These are phyloP conservation scores for Diarsia dahlii DNA, from an alignment of 2,888 invertebrate genomes.

Conservation along the genomic window DNA sequence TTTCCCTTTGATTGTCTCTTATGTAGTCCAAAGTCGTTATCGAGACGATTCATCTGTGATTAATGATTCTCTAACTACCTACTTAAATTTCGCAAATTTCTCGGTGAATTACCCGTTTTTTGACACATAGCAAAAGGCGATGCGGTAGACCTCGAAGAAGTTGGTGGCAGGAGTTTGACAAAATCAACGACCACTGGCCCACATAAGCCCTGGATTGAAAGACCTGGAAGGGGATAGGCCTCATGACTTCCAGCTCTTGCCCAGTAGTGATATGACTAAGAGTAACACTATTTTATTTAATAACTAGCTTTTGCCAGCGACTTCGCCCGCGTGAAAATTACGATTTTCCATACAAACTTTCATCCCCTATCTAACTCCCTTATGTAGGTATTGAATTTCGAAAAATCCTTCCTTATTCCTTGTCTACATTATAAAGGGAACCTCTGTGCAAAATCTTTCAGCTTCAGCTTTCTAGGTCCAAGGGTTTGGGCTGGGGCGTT, in stretches of 20 bases:
- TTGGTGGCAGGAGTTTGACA: background rate
- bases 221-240: background rate
- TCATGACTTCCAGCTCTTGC: too few relatives aligned
- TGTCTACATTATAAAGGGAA: too few relatives aligned
- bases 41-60: slow-evolving; percentile 30
- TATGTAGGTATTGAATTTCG: too few relatives aligned
- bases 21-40: slow-evolving; percentile 48
- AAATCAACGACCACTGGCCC: background rate
- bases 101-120: background rate
- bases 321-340: too few relatives aligned
- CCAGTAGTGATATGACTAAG: background rate
- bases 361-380: too few relatives aligned
- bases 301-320: too few relatives aligned
- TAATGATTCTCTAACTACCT: background rate
- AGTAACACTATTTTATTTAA: background rate
- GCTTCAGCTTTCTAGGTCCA: too few relatives aligned
- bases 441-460: too few relatives aligned
- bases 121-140: background rate
- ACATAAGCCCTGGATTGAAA: background rate
- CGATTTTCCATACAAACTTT: too few relatives aligned
- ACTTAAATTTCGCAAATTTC: slow-evolving; percentile 1
- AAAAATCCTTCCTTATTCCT: too few relatives aligned
- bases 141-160: background rate
- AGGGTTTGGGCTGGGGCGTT: too few relatives aligned
- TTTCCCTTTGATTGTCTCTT: slow-evolving; percentile 22